phyloP scores from a whole-genome alignment of 2,888 invertebrate genomes.

The Drosophila demipolita region DNA sequence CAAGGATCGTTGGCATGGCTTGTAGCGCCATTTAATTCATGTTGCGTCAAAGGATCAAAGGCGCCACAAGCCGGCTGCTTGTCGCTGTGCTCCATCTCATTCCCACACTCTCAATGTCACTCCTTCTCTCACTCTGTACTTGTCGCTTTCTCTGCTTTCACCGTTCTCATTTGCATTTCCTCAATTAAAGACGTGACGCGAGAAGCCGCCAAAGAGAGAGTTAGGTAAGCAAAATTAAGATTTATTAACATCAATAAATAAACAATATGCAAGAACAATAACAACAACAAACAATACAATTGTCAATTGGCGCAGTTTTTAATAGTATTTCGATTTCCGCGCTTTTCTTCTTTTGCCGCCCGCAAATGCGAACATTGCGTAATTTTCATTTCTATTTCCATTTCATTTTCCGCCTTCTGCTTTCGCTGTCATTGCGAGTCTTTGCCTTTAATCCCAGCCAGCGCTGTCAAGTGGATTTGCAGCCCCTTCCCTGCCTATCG shows the following conservation, averaged over 20 bases:
- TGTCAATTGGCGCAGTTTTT: slow-evolving; percentile 44
- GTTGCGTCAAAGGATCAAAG: slow-evolving; percentile 83
- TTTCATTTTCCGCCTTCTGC: slow-evolving; percentile 43
- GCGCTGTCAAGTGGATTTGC: slow-evolving; percentile 67
- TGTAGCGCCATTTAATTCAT: slow-evolving; percentile 74
- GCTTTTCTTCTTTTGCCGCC: slow-evolving; percentile 46
- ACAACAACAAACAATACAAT: slow-evolving; percentile 24
- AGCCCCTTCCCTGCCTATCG: not conserved
- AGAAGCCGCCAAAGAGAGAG: slow-evolving; percentile 68
- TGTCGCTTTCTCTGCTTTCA: slow-evolving; percentile 57
- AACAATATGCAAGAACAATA: slow-evolving; percentile 56
- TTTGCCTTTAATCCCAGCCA: slow-evolving; percentile 52
- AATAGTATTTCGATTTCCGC: slow-evolving; percentile 31
- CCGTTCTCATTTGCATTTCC: slow-evolving; percentile 74
- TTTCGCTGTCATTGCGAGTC: slow-evolving; percentile 62
- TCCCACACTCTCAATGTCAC: slow-evolving; percentile 2
- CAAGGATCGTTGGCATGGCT: slow-evolving; percentile 49
- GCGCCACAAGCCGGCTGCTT: slow-evolving; percentile 63
- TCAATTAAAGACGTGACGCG: slow-evolving; percentile 45
- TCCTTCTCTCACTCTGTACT: slow-evolving; percentile 12
- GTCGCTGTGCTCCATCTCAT: slow-evolving; percentile 33
- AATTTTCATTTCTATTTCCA: slow-evolving; percentile 23
- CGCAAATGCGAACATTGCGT: slow-evolving; percentile 44
- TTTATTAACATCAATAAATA: slow-evolving; percentile 77
- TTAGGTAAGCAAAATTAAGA: slow-evolving; percentile 75